phyloP scores from a whole-genome alignment of 1,140 invertebrate genomes.

The Saccostrea cuccullata region DNA sequence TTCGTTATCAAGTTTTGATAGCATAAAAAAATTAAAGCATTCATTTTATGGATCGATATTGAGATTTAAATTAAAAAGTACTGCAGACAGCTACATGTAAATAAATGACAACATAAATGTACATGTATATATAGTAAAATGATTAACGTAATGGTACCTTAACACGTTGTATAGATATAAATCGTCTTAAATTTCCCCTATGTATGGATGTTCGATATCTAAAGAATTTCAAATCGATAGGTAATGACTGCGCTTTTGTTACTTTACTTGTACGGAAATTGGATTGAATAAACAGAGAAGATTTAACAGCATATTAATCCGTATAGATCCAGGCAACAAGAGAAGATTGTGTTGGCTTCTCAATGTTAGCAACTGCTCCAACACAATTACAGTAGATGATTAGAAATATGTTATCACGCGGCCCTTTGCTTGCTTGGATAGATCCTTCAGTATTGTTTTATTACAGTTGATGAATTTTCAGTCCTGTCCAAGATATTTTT shows the following conservation, averaged over 20 bases:
- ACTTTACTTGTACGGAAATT: conserved; percentile 19
- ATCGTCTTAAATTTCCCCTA: not conserved
- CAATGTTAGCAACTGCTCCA: not conserved
- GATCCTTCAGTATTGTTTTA: not conserved
- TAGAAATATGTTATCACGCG: not conserved
- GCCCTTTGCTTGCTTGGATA: not conserved
- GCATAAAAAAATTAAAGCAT: no score
- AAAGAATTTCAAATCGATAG: not conserved
- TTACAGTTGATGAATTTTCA: no score
- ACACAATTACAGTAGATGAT: not conserved
- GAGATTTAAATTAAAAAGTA: no score
- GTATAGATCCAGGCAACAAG: not conserved
- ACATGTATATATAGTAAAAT: no score
- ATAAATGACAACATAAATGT: no score
- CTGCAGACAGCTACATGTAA: no score
- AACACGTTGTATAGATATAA: not conserved
- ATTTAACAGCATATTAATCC: not conserved
- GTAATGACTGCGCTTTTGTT: not conserved
- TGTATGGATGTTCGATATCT: not conserved
- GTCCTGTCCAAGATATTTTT: no score
- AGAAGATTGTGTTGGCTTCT: not conserved
- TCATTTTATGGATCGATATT: no score
- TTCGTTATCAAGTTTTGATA: no score
- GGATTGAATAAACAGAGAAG: not conserved
- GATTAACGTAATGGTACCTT: no score